A percentile compares a stretch with the other conserved stretches of the same genome.
These are phyloP conservation scores for Syngnathus acus DNA, from an alignment of 2,797 vertebrate genomes.

Conservation along the genomic window DNA sequence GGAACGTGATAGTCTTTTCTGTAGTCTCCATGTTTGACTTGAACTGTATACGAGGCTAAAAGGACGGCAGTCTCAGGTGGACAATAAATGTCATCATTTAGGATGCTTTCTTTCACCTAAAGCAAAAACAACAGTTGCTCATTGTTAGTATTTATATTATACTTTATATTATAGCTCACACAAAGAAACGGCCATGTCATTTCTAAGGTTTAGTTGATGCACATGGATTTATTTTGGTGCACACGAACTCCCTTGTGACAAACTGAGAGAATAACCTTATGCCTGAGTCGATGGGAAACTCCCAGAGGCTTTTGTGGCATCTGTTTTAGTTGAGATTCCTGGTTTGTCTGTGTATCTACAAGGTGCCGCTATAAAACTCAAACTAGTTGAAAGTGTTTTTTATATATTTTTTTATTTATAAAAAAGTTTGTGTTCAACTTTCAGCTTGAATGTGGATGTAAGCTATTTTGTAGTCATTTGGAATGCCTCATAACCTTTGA, in stretches of 20 bases:
- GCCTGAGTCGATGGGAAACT: slow-evolving; percentile 20
- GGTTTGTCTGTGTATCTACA: slow-evolving; percentile 5
- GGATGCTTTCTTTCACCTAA: slow-evolving; percentile 87
- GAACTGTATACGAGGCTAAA: slow-evolving; percentile 88
- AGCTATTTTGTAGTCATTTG: neutral
- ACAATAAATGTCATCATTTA: slow-evolving; percentile 96
- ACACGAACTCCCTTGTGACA: slow-evolving; percentile 17
- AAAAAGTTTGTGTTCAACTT: neutral
- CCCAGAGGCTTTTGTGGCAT: slow-evolving; percentile 23
- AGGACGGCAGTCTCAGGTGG: slow-evolving; percentile 93
- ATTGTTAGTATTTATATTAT: neutral
- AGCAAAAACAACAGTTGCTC: neutral
- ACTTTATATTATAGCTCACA: too few species aligned
- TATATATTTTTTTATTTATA: neutral
- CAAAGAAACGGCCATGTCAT: neutral
- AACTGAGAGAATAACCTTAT: slow-evolving; percentile 1
- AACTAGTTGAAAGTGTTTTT: neutral
- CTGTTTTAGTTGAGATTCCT: slow-evolving; percentile 31
- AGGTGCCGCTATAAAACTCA: neutral
- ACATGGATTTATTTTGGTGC: slow-evolving; percentile 1
- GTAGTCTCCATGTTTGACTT: slow-evolving; percentile 91
- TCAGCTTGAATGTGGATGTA: neutral
- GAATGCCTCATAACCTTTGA: neutral
- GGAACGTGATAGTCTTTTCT: slow-evolving; percentile 82
- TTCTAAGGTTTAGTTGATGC: slow-evolving; percentile 10